A percentile compares a stretch with the other conserved stretches of the same genome.
Conservation (phyloP, 2,888 invertebrate species). For the Ennomos fuscantarius region DNA sequence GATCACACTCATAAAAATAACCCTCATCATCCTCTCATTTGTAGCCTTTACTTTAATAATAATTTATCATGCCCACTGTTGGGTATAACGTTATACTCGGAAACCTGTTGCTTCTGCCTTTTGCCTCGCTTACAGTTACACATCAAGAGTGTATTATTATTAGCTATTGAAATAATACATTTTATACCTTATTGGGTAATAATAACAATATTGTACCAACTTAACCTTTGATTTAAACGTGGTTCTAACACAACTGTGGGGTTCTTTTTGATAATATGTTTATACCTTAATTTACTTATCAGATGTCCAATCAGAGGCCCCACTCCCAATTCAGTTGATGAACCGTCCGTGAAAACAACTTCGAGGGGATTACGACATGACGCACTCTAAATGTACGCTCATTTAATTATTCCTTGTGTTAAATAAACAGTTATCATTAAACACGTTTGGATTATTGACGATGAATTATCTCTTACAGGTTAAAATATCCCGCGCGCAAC, state of each 20-base stretch:
- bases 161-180: too few relatives aligned
- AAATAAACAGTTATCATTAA: neutral
- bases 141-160: too few relatives aligned
- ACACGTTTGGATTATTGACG: neutral
- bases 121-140: slow-evolving; percentile 2
- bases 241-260: slow-evolving; percentile 1
- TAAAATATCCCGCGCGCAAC: slow-evolving; percentile 97
- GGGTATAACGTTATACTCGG: neutral
- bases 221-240: too few relatives aligned
- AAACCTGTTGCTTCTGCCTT: slow-evolving; percentile 4
- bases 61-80: too few relatives aligned
- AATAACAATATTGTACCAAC: too few relatives aligned
- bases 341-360: slow-evolving; percentile 22
- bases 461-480: slow-evolving; percentile 76
- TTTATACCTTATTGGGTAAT: too few relatives aligned
- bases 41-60: neutral
- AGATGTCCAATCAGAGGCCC: slow-evolving; percentile 29
- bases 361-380: slow-evolving; percentile 27
- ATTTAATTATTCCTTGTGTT: slow-evolving; percentile 18
- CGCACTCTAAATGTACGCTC: slow-evolving; percentile 23
- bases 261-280: slow-evolving; percentile 16
- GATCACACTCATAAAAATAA: neutral
- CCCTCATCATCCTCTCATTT: neutral
- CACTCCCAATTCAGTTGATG: slow-evolving; percentile 30
- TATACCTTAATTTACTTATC: slow-evolving; percentile 29